Evolutionary conservation across 2,888 invertebrate genomes (phyloP).

Genomic region (Lasioglossum morio): DNA sequence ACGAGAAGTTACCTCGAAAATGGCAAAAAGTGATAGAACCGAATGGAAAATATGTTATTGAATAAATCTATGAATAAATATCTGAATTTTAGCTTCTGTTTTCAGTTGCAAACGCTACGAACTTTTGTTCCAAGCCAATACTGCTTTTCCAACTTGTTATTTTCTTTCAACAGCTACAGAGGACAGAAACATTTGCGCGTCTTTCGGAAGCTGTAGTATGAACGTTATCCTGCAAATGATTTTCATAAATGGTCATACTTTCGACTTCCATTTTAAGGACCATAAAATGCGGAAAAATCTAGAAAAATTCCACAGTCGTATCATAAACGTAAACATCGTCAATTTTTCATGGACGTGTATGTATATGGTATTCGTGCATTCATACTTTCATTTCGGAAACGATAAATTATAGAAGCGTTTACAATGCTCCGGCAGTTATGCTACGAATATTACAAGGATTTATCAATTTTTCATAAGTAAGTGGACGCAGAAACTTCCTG

Average conservation of each 20-base stretch:
- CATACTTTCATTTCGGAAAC: not conserved
- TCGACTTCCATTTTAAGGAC: not conserved
- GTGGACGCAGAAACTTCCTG: not conserved
- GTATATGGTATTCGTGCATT: not conserved
- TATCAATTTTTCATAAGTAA: constrained; percentile 8
- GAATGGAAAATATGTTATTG: too few relatives aligned
- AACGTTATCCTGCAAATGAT: not conserved
- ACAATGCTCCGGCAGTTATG: not conserved
- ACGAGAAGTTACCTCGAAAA: too few relatives aligned
- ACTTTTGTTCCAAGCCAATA: too few relatives aligned
- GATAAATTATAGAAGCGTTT: not conserved
- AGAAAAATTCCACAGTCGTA: not conserved
- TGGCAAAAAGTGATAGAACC: too few relatives aligned
- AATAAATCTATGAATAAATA: too few relatives aligned
- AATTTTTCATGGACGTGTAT: not conserved
- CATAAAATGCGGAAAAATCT: not conserved
- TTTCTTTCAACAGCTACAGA: not conserved
- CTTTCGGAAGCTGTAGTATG: not conserved
- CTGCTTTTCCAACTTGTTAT: not conserved
- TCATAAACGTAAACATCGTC: not conserved
- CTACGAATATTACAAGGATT: not conserved
- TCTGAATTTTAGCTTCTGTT: too few relatives aligned
- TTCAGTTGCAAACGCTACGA: too few relatives aligned
- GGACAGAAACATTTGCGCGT: not conserved
- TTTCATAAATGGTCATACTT: not conserved